Evolutionary conservation across 2,113 vertebrate species (phyloP).

Genomic region (Sorex araneus): DNA sequence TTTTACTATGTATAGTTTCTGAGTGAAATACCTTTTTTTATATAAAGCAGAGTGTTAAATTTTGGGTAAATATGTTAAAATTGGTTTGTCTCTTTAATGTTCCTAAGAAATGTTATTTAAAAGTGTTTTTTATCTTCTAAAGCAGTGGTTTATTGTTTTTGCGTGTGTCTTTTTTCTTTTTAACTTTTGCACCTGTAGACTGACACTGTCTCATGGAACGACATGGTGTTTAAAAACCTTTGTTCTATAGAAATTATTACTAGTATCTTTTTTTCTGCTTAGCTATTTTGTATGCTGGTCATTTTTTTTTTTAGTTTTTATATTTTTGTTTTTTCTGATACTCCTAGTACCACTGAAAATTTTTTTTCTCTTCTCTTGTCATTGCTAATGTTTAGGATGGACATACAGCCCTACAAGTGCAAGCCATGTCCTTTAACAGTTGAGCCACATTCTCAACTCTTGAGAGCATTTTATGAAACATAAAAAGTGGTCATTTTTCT

Average conservation of each 20-base stretch:
- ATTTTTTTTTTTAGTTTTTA: no score
- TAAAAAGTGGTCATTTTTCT: slow-evolving; percentile 51
- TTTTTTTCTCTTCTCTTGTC: background rate
- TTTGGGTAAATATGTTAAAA: slow-evolving; percentile 54
- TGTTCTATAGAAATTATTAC: no score
- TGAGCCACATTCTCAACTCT: background rate
- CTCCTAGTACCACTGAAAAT: background rate
- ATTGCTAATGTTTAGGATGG: background rate
- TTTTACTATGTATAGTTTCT: slow-evolving; percentile 36
- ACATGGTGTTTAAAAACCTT: no score
- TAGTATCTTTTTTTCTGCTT: no score
- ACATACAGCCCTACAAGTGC: background rate
- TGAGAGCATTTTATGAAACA: slow-evolving; percentile 38
- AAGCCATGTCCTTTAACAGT: background rate
- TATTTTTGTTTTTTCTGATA: slow-evolving; percentile 5
- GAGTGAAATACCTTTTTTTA: slow-evolving; percentile 49
- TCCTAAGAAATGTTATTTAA: slow-evolving; percentile 5
- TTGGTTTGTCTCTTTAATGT: slow-evolving; percentile 35
- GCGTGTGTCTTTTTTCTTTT: no score
- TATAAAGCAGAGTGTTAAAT: slow-evolving; percentile 3
- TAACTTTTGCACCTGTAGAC: no score
- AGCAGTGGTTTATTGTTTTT: background rate
- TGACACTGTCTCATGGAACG: no score
- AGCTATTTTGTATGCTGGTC: no score
- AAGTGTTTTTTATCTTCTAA: background rate